Percentiles rank a stretch among this genome's conserved stretches.
Evolutionary conservation across 2,797 vertebrate species (phyloP).

Genomic region (Acanthopagrus latus): DNA sequence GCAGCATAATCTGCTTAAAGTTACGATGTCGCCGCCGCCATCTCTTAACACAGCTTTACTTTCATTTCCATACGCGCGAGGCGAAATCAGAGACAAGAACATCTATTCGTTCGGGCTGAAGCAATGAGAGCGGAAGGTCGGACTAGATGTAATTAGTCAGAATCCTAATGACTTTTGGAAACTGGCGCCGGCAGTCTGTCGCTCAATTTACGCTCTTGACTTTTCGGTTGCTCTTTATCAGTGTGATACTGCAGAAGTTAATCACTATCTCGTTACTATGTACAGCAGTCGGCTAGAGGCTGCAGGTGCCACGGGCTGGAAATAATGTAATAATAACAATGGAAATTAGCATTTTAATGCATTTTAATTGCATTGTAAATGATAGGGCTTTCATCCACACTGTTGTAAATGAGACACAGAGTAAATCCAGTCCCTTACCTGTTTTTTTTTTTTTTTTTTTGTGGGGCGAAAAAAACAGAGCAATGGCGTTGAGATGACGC

Average conservation of each 20-base stretch:
- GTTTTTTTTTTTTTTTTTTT: conserved; percentile 6
- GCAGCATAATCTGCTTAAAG: conserved; percentile 52
- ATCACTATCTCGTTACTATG: conserved; percentile 42
- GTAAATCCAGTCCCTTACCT: conserved; percentile 8
- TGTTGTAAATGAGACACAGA: conserved; percentile 13
- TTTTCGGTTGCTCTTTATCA: conserved; percentile 63
- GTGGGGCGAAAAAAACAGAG: conserved; percentile 1
- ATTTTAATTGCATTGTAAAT: conserved; percentile 62
- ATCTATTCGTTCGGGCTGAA: conserved; percentile 47
- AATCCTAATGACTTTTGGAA: conserved; percentile 55
- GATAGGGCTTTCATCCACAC: conserved; percentile 16
- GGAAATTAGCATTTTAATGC: conserved; percentile 62
- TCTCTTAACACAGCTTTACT: conserved; percentile 55
- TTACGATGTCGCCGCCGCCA: conserved; percentile 44
- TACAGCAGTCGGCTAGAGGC: conserved; percentile 23
- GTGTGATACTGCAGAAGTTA: conserved; percentile 49
- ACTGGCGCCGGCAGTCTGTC: conserved; percentile 37
- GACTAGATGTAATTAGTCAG: conserved; percentile 52
- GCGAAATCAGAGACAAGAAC: conserved; percentile 26
- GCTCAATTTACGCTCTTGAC: conserved; percentile 64
- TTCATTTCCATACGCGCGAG: conserved; percentile 25
- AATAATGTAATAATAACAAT: conserved; percentile 55
- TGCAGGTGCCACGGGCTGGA: conserved; percentile 42
- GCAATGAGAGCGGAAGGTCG: conserved; percentile 65
- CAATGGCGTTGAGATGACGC: conserved; percentile 15